These are phyloP conservation scores for Mormoops blainvillei DNA, from an alignment of 2,113 vertebrate species.

Conservation along the genomic window DNA sequence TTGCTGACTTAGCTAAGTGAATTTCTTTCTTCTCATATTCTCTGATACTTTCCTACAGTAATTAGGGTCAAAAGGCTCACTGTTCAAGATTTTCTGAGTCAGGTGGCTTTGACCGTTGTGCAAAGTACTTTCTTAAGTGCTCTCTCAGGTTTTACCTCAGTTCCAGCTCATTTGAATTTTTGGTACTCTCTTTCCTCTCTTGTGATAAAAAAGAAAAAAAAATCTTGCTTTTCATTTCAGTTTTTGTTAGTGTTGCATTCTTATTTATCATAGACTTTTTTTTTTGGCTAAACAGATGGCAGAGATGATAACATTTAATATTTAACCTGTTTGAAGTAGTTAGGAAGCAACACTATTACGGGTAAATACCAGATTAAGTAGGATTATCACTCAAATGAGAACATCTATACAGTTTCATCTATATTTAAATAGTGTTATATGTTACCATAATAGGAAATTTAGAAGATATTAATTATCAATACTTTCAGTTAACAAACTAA, in stretches of 20 bases:
- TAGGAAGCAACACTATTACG: not conserved
- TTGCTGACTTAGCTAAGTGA: not conserved
- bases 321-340: not conserved
- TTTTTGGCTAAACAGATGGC: not conserved
- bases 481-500: not conserved
- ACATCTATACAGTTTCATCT: not conserved
- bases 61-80: not conserved
- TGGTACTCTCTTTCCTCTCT: not conserved
- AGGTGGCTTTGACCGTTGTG: not conserved
- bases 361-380: not conserved
- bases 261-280: not conserved
- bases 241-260: not conserved
- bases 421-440: not conserved
- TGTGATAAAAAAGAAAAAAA: not conserved
- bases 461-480: not conserved
- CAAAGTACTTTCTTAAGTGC: not conserved
- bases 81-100: not conserved
- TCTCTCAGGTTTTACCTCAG: not conserved
- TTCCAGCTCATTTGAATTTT: not conserved
- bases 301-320: not conserved
- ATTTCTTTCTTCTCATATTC: not conserved
- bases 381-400: not conserved
- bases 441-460: not conserved
- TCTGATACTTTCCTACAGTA: not conserved
- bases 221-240: not conserved